These are phyloP conservation scores for Chromis chromis DNA, from an alignment of 2,797 vertebrate species.

Conservation along the genomic window DNA sequence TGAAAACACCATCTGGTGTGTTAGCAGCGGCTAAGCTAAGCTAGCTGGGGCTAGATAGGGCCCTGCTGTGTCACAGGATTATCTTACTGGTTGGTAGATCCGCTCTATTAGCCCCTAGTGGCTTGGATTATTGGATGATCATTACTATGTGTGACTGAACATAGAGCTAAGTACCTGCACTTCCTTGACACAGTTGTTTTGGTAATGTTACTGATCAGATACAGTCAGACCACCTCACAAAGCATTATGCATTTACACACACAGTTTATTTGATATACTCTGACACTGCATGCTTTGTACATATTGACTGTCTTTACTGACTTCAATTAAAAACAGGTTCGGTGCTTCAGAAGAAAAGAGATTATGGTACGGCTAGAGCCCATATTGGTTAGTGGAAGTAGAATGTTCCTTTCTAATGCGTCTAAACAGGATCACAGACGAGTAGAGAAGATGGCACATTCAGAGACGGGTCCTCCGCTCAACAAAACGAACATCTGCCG, in stretches of 20 bases:
- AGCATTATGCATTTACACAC: conserved; percentile 26
- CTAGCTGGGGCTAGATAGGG: conserved; percentile 70
- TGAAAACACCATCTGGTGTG: conserved; percentile 89
- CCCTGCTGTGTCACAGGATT: conserved; percentile 83
- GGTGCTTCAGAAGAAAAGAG: background rate
- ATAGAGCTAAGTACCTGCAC: conserved; percentile 67
- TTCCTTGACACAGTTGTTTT: conserved; percentile 45
- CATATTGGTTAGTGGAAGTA: conserved; percentile 53
- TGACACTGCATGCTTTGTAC: conserved; percentile 13
- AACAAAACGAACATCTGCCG: conserved; percentile 85
- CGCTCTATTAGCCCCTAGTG: conserved; percentile 79
- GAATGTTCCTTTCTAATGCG: conserved; percentile 37
- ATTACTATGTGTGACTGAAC: conserved; percentile 78
- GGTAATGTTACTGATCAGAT: conserved; percentile 48
- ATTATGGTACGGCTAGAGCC: conserved; percentile 9
- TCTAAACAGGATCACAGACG: conserved; percentile 61
- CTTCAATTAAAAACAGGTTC: conserved; percentile 22
- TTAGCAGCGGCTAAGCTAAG: conserved; percentile 75
- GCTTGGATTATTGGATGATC: conserved; percentile 79
- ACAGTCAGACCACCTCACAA: conserved; percentile 41
- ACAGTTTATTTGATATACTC: conserved; percentile 25
- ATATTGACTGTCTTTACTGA: conserved; percentile 3
- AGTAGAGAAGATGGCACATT: conserved; percentile 64
- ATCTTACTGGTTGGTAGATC: conserved; percentile 76
- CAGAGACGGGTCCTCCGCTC: conserved; percentile 68